These are phyloP conservation scores for Rhea americana DNA, from an alignment of 2,113 vertebrate genomes.

Conservation along the genomic window DNA sequence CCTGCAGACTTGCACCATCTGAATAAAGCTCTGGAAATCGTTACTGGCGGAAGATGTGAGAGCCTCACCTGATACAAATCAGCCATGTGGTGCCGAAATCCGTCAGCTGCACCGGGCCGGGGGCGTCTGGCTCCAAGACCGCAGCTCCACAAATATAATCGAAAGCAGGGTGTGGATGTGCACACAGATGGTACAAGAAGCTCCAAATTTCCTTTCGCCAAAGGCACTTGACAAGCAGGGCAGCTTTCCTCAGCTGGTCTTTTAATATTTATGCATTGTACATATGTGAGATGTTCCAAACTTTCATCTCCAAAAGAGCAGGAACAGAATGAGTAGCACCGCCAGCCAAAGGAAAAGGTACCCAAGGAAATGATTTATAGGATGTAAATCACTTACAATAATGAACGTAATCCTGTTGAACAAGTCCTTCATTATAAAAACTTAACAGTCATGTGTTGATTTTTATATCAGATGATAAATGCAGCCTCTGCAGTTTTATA, in stretches of 20 bases:
- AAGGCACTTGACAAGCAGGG: conserved; percentile 28
- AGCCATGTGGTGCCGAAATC: background rate
- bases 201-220: conserved; percentile 33
- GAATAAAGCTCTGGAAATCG: background rate
- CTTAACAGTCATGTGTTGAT: conserved; percentile 57
- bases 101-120: fast-evolving
- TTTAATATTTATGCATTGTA: background rate
- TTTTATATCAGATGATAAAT: conserved; percentile 47
- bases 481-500: conserved; percentile 20
- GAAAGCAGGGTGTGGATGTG: background rate
- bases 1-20: background rate
- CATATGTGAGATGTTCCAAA: conserved; percentile 45
- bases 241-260: conserved; percentile 29
- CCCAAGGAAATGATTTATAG: conserved; percentile 48
- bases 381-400: conserved; percentile 47
- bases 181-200: background rate
- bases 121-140: background rate
- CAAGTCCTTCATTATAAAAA: conserved; percentile 53
- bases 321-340: background rate
- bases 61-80: background rate
- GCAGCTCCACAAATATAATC: background rate
- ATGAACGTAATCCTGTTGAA: conserved; percentile 36
- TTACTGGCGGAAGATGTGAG: background rate
- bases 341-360: conserved; percentile 38
- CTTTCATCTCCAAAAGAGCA: conserved; percentile 51